Evolutionary conservation across 2,113 vertebrate genomes (phyloP), one percentile per base, ranked within the genome.

Genomic region (Hiodon tergisus): DNA sequence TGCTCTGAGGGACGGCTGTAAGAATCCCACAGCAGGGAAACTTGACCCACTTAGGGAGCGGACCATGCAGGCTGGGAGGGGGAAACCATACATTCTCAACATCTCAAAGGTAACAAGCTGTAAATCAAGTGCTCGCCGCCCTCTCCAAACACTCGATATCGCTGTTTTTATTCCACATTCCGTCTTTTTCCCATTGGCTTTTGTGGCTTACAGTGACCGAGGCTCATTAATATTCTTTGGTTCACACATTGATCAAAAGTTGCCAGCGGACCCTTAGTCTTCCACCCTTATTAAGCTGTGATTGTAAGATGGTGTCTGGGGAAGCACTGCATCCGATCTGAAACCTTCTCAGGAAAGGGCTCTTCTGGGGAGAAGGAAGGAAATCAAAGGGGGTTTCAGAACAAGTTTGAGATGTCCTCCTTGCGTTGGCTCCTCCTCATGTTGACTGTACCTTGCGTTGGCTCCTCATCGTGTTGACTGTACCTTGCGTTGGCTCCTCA

Each of bases 71-170:
- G 7, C 6, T n/a, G 67, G n/a, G 16, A 0, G 16, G 50, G 6
- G 4, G 4, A 67, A 11, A 5, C 10, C 14, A n/a, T 66, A 62
- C 52, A 17, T 67, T 53, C 63, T 6, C 53, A 2, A 65, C 6
- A 52, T 60, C 72, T n/a, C 9, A 10, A 60, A 65, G 63, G 63
- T 13, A 66, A 48, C 63, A 11, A 8, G 63, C 72, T 17, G 63
- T 67, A 55, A 74, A 66, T 67, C 52, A 65, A 55, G 2, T 4
- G 5, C 11, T 1, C 14, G 8, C 55, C 46, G 4, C 9, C 31
- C 13, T 31, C 31, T 31, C 31, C 31, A 31, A 31, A 31, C 31
- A 31, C 31, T 31, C 31, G 31, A 31, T 31, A 31, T 31, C 31
- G 31, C 31, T 17, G 8, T 63, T 73, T 46, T 13, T 16, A 11